Evolutionary conservation across 2,888 invertebrate species (phyloP), one percentile per base, ranked within the genome.

Genomic region (Mylabris sibirica): DNA sequence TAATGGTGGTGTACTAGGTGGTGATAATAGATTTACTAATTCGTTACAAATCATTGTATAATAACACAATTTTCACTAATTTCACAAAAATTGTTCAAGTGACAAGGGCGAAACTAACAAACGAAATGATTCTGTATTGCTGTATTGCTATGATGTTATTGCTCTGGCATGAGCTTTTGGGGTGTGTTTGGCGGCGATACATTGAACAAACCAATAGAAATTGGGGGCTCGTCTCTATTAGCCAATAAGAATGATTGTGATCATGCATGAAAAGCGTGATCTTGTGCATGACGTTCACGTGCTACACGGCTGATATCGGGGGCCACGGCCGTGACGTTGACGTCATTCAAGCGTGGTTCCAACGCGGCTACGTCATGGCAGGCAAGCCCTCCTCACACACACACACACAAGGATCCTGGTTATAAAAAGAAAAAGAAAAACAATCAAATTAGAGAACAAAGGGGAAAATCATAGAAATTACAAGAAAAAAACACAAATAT

Each of bases 261-360:
- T 90, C 94, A 94, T 90, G 90, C 92, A 89, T 86, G 86, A 85
- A 85, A 87, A 88, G 92, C 94, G 92, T 94, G 94, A 88, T 89
- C 88, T 85, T 81, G 85, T 86, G 90, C 90, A 89, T 90, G 91
- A 83, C 90, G 90, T 93, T 93, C 94, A 94, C 94, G 94, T 95
- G 94, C 89, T 89, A 91, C 85, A 85, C 85, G 90, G 88, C 90
- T 93, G 93, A 90, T 90, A 85, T 84, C 85, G 84, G 87, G 87
- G 84, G 83, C 81, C 84, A 84, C 85, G 86, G 86, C 86, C 90
- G 90, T 90, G 90, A 89, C 88, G 88, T 82, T 88, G 87, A 88
- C 88, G 88, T 89, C 88, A 88, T 78, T 74, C 74, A 76, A 78
- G 82, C 83, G 88, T 84, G 82, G 84, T 79, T 83, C 75, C 75